These are phyloP conservation scores for Chymomyza caudatula DNA, from an alignment of 2,888 invertebrate species.

Conservation along the genomic window DNA sequence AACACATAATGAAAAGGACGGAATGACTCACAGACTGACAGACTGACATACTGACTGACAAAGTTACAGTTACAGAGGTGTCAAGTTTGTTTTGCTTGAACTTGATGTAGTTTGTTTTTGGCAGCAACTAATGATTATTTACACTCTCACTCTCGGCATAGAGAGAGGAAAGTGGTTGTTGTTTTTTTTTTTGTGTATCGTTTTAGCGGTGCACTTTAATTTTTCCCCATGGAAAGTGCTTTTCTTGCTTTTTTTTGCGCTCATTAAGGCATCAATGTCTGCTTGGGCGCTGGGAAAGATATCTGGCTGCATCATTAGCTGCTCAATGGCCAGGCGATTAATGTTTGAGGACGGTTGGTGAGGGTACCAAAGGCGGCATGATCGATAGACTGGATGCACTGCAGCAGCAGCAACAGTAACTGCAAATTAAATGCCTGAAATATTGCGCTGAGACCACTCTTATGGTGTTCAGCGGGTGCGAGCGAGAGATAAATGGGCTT, in stretches of 20 bases:
- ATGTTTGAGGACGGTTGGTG: background rate
- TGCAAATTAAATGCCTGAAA: conserved; percentile 19
- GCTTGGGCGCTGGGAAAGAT: conserved; percentile 6
- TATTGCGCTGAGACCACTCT: background rate
- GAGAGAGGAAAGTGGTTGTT: background rate
- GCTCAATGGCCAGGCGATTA: conserved; percentile 11
- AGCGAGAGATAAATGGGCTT: background rate
- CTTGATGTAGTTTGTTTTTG: conserved; percentile 66
- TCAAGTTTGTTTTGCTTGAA: conserved; percentile 45
- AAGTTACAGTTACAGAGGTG: conserved; percentile 21
- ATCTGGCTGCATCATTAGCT: conserved; percentile 2
- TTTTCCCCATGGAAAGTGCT: conserved; percentile 59
- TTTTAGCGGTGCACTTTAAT: conserved; percentile 32
- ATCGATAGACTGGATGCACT: background rate
- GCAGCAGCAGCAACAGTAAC: conserved; percentile 18
- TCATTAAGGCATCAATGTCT: conserved; percentile 61
- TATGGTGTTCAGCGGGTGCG: no score
- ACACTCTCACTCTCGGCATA: conserved; percentile 39
- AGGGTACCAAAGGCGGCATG: background rate
- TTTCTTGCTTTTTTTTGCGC: conserved; percentile 6
- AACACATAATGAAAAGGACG: background rate
- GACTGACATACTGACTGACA: background rate
- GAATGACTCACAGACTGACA: background rate
- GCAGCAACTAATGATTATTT: conserved; percentile 38
- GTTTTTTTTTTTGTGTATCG: background rate